Percentiles rank a stretch among this genome's conserved stretches.
Evolutionary conservation across 2,797 vertebrate species (phyloP).

Genomic region (Cacajao melanocephalus): DNA sequence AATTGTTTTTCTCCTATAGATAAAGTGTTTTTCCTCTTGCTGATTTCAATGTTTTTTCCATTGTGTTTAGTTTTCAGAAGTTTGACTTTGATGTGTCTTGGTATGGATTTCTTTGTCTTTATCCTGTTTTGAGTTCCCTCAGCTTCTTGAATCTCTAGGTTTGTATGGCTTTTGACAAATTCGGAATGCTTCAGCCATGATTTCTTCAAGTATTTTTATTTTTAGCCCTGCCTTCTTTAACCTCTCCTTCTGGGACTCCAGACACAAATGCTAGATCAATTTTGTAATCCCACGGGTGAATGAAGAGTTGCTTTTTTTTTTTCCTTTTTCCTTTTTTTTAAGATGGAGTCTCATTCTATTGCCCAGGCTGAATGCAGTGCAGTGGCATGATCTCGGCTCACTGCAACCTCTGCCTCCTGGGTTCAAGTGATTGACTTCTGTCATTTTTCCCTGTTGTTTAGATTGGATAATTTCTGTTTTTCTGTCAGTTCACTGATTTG

Average conservation of each 20-base stretch:
- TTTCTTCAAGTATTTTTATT: background rate
- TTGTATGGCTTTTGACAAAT: background rate
- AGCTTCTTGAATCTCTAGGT: background rate
- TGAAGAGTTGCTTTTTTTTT: background rate
- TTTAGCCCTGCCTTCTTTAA: background rate
- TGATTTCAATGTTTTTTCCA: background rate
- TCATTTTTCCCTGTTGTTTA: background rate
- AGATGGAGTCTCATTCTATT: no score
- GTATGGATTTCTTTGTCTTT: background rate
- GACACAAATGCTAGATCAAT: background rate
- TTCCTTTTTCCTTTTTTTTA: background rate
- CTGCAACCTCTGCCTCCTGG: no score
- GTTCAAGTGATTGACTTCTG: no score
- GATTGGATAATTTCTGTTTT: background rate
- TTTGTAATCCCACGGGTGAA: background rate
- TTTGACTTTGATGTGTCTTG: background rate
- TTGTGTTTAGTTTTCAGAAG: background rate
- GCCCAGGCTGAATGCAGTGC: no score
- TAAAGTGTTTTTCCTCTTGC: background rate
- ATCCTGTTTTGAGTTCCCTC: background rate
- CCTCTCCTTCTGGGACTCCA: background rate
- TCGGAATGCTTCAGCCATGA: background rate
- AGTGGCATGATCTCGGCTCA: no score
- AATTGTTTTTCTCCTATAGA: background rate
- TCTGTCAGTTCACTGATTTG: background rate